phyloP scores from a whole-genome alignment of 2,888 invertebrate genomes.

The Penaeus monodon region DNA sequence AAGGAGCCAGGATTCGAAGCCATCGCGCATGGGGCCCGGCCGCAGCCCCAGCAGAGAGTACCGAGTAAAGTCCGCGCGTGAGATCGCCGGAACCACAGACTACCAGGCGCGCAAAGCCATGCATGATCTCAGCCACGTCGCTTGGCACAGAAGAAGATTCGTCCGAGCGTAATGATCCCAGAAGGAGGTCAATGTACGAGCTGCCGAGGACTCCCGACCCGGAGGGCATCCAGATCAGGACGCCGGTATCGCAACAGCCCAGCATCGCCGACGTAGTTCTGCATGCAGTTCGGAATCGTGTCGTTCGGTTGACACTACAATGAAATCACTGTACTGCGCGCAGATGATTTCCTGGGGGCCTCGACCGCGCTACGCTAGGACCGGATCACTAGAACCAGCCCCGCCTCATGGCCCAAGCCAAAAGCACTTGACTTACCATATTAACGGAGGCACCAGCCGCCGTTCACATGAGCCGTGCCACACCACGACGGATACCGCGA shows the following conservation, averaged over 20 bases:
- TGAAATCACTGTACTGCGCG: constrained; percentile 74
- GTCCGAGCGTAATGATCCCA: constrained; percentile 35
- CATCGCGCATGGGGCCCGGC: constrained; percentile 11
- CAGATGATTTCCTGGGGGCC: constrained; percentile 73
- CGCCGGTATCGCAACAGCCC: constrained; percentile 47
- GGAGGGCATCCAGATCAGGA: constrained; percentile 31
- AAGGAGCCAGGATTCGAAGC: constrained; percentile 34
- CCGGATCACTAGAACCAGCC: constrained; percentile 66
- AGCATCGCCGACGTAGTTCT: constrained; percentile 47
- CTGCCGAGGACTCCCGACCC: constrained; percentile 38
- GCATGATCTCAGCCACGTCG: constrained; percentile 60
- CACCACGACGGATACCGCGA: constrained; percentile 60
- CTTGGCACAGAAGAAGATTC: constrained; percentile 29
- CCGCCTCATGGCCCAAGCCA: background rate
- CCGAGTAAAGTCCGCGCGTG: constrained; percentile 49
- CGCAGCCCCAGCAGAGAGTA: constrained; percentile 43
- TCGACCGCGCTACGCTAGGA: constrained; percentile 72
- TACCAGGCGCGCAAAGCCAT: constrained; percentile 63
- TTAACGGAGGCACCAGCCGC: constrained; percentile 63
- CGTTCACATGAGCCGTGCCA: constrained; percentile 60
- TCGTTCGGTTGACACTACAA: constrained; percentile 69
- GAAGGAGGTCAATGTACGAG: constrained; percentile 62
- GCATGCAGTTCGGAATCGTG: constrained; percentile 45
- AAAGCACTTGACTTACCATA: constrained; percentile 61
- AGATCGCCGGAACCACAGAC: constrained; percentile 58